Conservation (phyloP, 2,888 invertebrate genomes). For the Beris morrisii region DNA sequence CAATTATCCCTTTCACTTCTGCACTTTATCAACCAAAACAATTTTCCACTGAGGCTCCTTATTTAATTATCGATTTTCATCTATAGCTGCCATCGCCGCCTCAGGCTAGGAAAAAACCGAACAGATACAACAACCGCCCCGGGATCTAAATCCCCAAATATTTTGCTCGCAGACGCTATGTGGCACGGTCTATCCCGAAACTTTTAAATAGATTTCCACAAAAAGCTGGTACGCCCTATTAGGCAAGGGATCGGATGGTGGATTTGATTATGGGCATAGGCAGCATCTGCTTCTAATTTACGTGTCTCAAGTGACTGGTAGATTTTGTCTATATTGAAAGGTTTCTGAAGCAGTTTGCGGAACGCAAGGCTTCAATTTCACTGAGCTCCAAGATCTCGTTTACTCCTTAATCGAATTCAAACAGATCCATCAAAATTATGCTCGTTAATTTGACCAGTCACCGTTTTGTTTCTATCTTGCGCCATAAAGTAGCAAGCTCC, state of each 20-base stretch:
- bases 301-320: slow-evolving; percentile 26
- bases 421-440: slow-evolving; percentile 17
- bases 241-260: slow-evolving; percentile 24
- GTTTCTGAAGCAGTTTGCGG: not conserved
- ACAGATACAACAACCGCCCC: too few species aligned
- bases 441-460: slow-evolving; percentile 3
- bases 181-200: slow-evolving; percentile 15
- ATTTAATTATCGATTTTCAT: slow-evolving; percentile 31
- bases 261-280: slow-evolving; percentile 31
- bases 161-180: too few species aligned
- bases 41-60: slow-evolving; percentile 23
- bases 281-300: slow-evolving; percentile 34
- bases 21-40: slow-evolving; percentile 31
- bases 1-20: slow-evolving; percentile 31
- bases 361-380: not conserved
- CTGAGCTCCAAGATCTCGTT: not conserved
- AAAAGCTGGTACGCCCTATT: slow-evolving; percentile 28
- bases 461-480: not conserved
- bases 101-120: not conserved
- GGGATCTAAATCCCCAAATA: too few species aligned
- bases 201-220: slow-evolving; percentile 29
- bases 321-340: not conserved
- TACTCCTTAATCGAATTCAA: not conserved
- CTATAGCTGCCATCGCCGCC: not conserved
- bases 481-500: not conserved